Evolutionary conservation across 2,797 vertebrate species (phyloP).

Genomic region (Mionectes olivaceus): DNA sequence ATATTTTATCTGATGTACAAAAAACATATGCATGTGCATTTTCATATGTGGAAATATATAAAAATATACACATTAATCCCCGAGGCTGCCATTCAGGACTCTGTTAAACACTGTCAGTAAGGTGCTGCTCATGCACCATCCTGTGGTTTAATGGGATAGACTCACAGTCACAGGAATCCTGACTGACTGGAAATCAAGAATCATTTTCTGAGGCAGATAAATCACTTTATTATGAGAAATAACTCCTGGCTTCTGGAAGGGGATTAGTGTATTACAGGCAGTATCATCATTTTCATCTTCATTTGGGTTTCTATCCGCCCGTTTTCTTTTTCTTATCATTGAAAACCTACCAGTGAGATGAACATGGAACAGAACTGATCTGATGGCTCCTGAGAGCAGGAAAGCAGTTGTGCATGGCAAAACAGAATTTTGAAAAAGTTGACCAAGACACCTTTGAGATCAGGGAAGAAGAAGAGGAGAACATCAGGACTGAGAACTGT

Average conservation of each 20-base stretch:
- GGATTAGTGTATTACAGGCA: background rate
- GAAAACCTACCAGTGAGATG: background rate
- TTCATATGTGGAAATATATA: background rate
- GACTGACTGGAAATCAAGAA: background rate
- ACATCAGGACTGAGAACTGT: background rate
- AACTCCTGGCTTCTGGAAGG: background rate
- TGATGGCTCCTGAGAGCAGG: background rate
- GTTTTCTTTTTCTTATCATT: background rate
- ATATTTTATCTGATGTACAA: background rate
- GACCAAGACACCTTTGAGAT: background rate
- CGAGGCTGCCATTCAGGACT: background rate
- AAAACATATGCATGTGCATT: background rate
- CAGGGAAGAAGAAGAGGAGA: background rate
- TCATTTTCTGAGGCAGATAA: background rate
- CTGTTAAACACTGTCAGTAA: background rate
- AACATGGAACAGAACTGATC: background rate
- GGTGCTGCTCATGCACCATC: background rate
- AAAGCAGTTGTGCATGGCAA: background rate
- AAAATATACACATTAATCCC: background rate
- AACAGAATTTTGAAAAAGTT: background rate
- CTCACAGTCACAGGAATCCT: background rate
- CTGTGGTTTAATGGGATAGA: background rate
- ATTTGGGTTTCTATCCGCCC: background rate
- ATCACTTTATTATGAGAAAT: background rate
- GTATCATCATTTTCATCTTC: background rate